Evolutionary conservation across 37 sponge, comb jelly and placozoan genomes (phyloP), one percentile per base, ranked within the genome.

Genomic region (Aphrocallistes beatrix): DNA sequence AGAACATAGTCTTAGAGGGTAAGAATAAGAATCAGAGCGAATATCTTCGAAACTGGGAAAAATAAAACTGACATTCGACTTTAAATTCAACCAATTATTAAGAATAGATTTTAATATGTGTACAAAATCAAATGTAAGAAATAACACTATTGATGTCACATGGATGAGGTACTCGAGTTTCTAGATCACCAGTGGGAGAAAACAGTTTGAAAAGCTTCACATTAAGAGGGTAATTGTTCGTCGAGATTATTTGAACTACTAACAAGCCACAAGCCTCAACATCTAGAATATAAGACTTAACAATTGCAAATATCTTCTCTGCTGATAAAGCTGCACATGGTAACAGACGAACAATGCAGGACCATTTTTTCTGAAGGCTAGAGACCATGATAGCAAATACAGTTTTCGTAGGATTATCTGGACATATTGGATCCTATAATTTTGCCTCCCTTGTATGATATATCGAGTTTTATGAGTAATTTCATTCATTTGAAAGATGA

Each of bases 141-240:
- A 25, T 25, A 60, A 30, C n/a, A 30, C 1, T 60, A 3, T 60
- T 19, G 75, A 19, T 60, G 75, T 60, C 75, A 60, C 10, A 25
- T 25, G 75, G 75, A 60, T 60, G 75, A 19, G 75, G 75, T 60
- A 60, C 75, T 16, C 10, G 6, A 16, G 45, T 6, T 42, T 42
- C 45, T 42, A 42, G 13, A 13, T 6, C 13, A 42, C 28, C 75
- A 19, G 34, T 25, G 25, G 75, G 75, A 60, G 75, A 60, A 30
- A 60, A 60, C 28, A 19, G n/a, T 60, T 60, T 60, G 75, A 60
- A 60, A 25, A 60, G n/a, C n/a, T 28, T 60, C 10, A 60, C 75
- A 60, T 60, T 60, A 60, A 60, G 75, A 60, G 75, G n/a, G n/a
- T 60, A 60, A 30, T 60, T 60, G 75, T 60, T 30, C n/a, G 75